Evolutionary conservation across 2,797 vertebrate genomes (phyloP), one percentile per base, ranked within the genome.

Genomic region (Poecile montanus): DNA sequence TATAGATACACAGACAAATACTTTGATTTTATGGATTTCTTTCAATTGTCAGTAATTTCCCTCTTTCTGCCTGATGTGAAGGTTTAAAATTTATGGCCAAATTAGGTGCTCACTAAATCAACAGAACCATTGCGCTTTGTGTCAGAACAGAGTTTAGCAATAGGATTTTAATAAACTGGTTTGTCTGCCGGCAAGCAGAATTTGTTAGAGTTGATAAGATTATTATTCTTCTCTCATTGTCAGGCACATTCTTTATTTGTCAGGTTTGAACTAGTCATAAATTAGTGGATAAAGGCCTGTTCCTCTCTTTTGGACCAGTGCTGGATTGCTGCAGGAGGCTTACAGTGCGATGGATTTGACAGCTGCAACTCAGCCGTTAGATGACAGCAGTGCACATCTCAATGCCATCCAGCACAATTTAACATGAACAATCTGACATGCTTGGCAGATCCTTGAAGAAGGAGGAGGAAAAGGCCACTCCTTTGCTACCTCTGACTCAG

Each of bases 321-420:
- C 44, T 78, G 71, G 56, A 89, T 73, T 89, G 75, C 79, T 89
- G n/a, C 25, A n/a, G 47, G 79, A 93, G 67, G 40, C 77, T 92
- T 36, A 54, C 60, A 48, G 60, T 32, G 26, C 34, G 20, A 88
- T 88, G 80, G 66, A 80, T 88, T 77, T 96, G 94, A 91, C 20
- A 66, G 90, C 77, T 89, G 73, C 65, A 92, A 47, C 62, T 88
- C 66, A 72, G 63, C 66, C 11, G 1, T 94, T 90, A 94, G 81
- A 93, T 91, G 88, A 96, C 89, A 91, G 91, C 26, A 51, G 44
- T 75, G 72, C 80, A 92, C 68, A 85, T 89, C 92, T 96, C 78
- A 86, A 5, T 88, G 92, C 72, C 61, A 88, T 95, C 84, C 78
- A 89, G 89, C 80, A 68, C 94, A 96, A 97, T 96, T 97, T 96